These are phyloP conservation scores for Hypercompe scribonia DNA, from an alignment of 2,888 invertebrate genomes.

Conservation along the genomic window DNA sequence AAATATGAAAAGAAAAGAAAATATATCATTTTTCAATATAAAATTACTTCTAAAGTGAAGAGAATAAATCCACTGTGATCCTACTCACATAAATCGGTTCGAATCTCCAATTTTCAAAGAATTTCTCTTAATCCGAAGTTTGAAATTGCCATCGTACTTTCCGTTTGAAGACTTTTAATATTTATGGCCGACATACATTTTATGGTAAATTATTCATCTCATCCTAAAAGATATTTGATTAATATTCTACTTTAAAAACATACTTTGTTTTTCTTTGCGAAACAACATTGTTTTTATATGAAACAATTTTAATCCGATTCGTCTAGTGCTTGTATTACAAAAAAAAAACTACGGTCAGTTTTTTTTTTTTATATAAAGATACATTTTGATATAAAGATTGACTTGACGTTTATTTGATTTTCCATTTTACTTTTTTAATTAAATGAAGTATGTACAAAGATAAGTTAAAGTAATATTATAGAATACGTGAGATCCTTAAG, in stretches of 20 bases:
- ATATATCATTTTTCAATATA: constrained; percentile 47
- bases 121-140: constrained; percentile 31
- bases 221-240: neutral
- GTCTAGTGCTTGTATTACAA: neutral
- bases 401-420: constrained; percentile 13
- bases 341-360: no score
- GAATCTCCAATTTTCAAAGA: constrained; percentile 57
- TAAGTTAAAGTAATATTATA: neutral
- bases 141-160: constrained; percentile 16
- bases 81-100: constrained; percentile 44
- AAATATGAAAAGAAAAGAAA: constrained; percentile 28
- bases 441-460: neutral
- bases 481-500: neutral
- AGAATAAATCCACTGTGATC: constrained; percentile 58
- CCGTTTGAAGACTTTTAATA: constrained; percentile 31
- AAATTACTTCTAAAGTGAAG: constrained; percentile 37
- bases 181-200: constrained; percentile 14
- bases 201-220: constrained; percentile 10
- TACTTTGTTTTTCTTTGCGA: neutral
- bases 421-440: neutral
- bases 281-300: neutral
- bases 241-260: neutral
- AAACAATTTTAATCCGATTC: neutral
- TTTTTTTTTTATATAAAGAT: no score
- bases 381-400: constrained; percentile 16